phyloP scores from a whole-genome alignment of 2,888 invertebrate species.

The Lacanobia wlatinum region DNA sequence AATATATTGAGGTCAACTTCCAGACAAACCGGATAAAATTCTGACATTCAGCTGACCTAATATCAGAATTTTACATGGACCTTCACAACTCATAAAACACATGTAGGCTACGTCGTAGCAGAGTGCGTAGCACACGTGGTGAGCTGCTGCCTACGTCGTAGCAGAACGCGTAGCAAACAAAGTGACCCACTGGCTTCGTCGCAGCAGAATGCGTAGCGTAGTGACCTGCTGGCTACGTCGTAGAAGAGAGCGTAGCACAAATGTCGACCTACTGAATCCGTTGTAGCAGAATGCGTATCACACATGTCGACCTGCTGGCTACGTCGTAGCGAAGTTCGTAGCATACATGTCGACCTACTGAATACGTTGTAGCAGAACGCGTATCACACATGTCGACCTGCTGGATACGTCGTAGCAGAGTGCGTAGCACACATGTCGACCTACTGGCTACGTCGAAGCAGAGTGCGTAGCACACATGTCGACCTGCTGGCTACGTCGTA shows the following conservation, averaged over 20 bases:
- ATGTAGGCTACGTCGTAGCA: background rate
- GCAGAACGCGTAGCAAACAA: background rate
- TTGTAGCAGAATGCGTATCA: too few relatives aligned
- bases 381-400: too few relatives aligned
- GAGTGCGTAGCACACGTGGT: background rate
- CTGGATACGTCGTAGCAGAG: background rate
- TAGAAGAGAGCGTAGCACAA: too few relatives aligned
- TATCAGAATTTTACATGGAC: too few relatives aligned
- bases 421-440: too few relatives aligned
- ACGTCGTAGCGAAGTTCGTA: background rate
- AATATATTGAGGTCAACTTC: too few relatives aligned
- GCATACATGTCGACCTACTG: fast-evolving
- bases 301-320: background rate
- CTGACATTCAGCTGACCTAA: too few relatives aligned
- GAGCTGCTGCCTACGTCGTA: background rate
- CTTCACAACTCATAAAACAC: too few relatives aligned
- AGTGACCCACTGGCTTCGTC: background rate
- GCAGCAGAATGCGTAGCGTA: background rate
- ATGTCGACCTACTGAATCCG: too few relatives aligned
- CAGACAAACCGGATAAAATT: too few relatives aligned
- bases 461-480: background rate
- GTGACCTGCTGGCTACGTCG: too few relatives aligned
- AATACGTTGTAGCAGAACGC: background rate
- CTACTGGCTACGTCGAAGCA: background rate
- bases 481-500: background rate